These are phyloP conservation scores for Onychomys torridus DNA, from an alignment of 2,797 vertebrate genomes.

Conservation along the genomic window DNA sequence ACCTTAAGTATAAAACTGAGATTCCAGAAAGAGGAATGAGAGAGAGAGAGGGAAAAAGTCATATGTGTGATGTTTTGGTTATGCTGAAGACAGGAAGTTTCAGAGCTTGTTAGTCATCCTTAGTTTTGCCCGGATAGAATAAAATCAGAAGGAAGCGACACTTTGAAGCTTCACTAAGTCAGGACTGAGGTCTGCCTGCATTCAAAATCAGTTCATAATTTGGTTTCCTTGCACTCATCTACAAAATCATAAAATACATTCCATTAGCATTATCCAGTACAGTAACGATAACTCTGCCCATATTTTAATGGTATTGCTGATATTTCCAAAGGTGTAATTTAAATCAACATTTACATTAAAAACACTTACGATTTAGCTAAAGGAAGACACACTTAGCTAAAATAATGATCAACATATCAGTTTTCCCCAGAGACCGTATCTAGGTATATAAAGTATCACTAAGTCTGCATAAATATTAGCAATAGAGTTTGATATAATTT, in stretches of 20 bases:
- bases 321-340: constrained; percentile 5
- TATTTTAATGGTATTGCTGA: constrained; percentile 48
- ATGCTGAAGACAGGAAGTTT: constrained; percentile 31
- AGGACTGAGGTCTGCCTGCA: neutral
- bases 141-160: constrained; percentile 61
- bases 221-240: neutral
- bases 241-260: constrained; percentile 35
- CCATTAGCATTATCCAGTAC: constrained; percentile 22
- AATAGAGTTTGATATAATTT: neutral
- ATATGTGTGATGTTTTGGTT: constrained; percentile 13
- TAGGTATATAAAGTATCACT: constrained; percentile 10
- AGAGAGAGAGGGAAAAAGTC: neutral
- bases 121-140: constrained; percentile 40
- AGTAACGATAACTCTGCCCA: neutral
- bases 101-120: constrained; percentile 7
- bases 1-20: constrained; percentile 4
- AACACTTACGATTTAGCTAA: constrained; percentile 25
- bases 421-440: neutral
- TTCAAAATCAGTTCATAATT: constrained; percentile 25
- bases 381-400: constrained; percentile 30
- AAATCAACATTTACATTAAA: constrained; percentile 61
- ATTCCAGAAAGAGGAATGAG: constrained; percentile 37
- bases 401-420: neutral
- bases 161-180: neutral
- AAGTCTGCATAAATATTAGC: neutral